These are phyloP conservation scores for Chlorospingus semifuscus DNA, from an alignment of 2,797 vertebrate species.

Conservation along the genomic window DNA sequence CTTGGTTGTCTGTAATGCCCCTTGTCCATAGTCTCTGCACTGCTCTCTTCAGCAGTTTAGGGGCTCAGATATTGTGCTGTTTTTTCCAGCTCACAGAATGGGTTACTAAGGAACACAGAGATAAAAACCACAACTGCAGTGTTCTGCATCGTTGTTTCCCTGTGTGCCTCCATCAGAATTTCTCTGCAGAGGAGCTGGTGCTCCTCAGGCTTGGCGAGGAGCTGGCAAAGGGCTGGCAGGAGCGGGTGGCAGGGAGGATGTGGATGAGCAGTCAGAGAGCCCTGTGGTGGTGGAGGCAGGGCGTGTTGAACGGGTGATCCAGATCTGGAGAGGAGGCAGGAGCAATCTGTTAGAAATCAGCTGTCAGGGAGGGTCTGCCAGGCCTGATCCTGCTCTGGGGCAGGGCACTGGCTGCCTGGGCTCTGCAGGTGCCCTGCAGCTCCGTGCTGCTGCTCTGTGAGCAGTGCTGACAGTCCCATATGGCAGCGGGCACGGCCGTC, in stretches of 20 bases:
- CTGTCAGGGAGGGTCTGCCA: neutral
- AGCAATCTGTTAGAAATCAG: neutral
- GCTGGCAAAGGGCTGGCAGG: neutral
- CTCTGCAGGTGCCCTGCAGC: neutral
- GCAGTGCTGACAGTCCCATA: neutral
- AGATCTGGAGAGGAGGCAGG: neutral
- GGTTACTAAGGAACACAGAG: slow-evolving; percentile 1
- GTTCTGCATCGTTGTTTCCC: neutral
- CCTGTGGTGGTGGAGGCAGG: neutral
- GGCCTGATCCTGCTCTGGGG: neutral
- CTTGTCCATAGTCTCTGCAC: rapidly evolving
- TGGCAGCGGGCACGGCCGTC: neutral
- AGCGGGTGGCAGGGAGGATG: neutral
- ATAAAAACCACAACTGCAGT: neutral
- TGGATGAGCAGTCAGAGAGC: neutral
- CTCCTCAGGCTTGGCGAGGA: neutral
- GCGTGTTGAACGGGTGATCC: rapidly evolving
- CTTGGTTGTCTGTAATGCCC: neutral
- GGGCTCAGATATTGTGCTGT: neutral
- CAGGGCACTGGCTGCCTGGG: neutral
- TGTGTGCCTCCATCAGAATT: neutral
- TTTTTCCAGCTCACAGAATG: neutral
- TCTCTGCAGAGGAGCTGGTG: neutral
- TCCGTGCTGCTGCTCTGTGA: neutral
- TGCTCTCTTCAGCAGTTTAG: neutral